Percentiles rank a stretch among this genome's conserved stretches.
Conservation (phyloP, 1,140 invertebrate genomes). For the Chelonus insularis region DNA sequence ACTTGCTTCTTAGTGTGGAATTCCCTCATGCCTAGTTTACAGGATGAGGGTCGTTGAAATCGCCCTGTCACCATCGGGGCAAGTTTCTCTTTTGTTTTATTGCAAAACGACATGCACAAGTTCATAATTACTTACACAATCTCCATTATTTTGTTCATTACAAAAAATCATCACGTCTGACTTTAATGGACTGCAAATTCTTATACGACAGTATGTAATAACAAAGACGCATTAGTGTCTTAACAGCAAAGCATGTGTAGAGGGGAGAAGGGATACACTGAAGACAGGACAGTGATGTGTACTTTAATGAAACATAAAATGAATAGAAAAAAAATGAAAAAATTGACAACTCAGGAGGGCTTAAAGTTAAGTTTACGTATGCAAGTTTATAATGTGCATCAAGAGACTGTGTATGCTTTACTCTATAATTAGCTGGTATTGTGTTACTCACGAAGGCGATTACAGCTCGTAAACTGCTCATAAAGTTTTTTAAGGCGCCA, state of each 20-base stretch:
- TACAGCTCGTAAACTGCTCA: conserved; percentile 51
- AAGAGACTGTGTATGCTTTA: conserved; percentile 38
- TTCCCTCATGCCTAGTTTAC: conserved; percentile 58
- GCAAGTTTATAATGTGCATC: conserved; percentile 38
- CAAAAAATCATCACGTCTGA: conserved; percentile 3
- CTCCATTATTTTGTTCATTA: not conserved
- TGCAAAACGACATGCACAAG: not conserved
- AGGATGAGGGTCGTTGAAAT: conserved; percentile 53
- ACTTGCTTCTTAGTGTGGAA: conserved; percentile 57
- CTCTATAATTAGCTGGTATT: conserved; percentile 57
- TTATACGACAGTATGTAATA: conserved; percentile 46
- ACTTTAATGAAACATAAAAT: conserved; percentile 23
- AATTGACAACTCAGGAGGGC: not conserved
- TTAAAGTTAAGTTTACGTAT: conserved; percentile 12
- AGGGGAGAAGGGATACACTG: not conserved
- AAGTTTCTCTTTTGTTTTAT: conserved; percentile 32
- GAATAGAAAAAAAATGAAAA: conserved; percentile 9
- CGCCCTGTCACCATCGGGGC: conserved; percentile 46
- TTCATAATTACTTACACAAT: too few species aligned
- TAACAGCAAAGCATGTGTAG: conserved; percentile 25
- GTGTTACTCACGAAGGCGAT: conserved; percentile 51
- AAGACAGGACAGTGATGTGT: conserved; percentile 30
- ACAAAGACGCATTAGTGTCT: conserved; percentile 55
- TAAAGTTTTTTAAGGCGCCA: conserved; percentile 40
- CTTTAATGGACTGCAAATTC: conserved; percentile 13